phyloP scores from a whole-genome alignment of 2,113 vertebrate species.

The Platysternon megacephalum region DNA sequence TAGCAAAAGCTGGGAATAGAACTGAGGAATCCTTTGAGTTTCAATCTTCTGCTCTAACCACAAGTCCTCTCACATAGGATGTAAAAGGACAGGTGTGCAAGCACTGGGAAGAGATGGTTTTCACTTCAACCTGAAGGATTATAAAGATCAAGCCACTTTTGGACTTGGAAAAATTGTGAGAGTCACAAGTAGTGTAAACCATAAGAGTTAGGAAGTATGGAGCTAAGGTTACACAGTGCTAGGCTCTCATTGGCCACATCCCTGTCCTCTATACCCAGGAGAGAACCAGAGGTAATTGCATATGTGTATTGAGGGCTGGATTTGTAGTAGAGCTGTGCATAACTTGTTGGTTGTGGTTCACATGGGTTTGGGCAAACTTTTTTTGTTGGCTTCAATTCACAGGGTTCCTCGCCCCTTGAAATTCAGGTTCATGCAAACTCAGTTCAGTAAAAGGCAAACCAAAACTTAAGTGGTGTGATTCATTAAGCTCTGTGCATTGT shows the following conservation, averaged over 20 bases:
- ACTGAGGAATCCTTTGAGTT: neutral
- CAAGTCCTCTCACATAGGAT: rapidly evolving
- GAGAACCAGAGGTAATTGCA: rapidly evolving
- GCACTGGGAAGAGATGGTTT: neutral
- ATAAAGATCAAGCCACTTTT: neutral
- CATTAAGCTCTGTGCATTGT: slow-evolving; percentile 1
- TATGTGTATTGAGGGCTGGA: neutral
- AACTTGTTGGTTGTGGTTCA: rapidly evolving
- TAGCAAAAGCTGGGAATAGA: neutral
- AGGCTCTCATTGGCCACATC: neutral
- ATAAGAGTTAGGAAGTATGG: slow-evolving; percentile 20
- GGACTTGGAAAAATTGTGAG: neutral
- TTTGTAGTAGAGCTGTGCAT: neutral
- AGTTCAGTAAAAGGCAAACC: neutral
- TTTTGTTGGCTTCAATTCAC: neutral
- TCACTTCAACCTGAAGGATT: slow-evolving; percentile 39
- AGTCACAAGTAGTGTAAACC: slow-evolving; percentile 37
- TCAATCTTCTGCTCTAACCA: neutral
- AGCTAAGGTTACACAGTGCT: slow-evolving; percentile 7
- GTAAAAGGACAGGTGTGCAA: neutral
- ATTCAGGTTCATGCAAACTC: neutral
- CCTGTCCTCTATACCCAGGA: rapidly evolving
- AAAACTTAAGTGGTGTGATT: neutral
- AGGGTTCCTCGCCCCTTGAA: neutral
- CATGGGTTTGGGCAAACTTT: neutral